A percentile compares a stretch with the other conserved stretches of the same genome.
Conservation (phyloP, 2,797 vertebrate species). For the Phrynocephalus guinanensis region DNA sequence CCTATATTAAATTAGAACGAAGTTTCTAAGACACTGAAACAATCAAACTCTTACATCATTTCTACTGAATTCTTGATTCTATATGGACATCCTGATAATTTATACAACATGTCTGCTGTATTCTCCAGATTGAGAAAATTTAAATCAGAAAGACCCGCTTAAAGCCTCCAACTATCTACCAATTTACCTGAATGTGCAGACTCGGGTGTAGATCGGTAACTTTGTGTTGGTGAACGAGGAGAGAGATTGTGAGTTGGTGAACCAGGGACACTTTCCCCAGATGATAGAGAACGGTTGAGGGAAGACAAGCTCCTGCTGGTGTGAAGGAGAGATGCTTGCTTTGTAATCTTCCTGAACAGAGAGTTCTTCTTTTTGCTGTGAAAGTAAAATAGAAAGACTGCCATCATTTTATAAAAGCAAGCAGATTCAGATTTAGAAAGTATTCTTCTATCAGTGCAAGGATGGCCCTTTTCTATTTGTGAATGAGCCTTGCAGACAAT, state of each 20-base stretch:
- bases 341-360: constrained; percentile 94
- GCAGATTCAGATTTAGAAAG: not conserved
- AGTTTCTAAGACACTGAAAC: not conserved
- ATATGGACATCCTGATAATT: not conserved
- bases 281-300: constrained; percentile 93
- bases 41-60: not conserved
- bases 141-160: not conserved
- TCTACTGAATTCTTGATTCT: not conserved
- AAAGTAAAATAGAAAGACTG: constrained; percentile 43
- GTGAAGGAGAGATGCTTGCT: constrained; percentile 92
- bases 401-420: constrained; percentile 32
- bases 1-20: not conserved
- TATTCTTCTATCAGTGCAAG: not conserved
- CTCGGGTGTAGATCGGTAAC: constrained; percentile 89
- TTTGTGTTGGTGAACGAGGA: constrained; percentile 92
- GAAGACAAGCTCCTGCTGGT: constrained; percentile 96
- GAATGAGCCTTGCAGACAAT: not conserved
- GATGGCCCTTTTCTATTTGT: not conserved
- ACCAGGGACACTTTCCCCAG: constrained; percentile 93
- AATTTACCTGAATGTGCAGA: constrained; percentile 88
- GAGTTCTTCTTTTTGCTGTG: constrained; percentile 91
- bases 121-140: not conserved
- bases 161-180: not conserved
- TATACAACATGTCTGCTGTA: no score
- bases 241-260: constrained; percentile 96